Percentiles rank a stretch among this genome's conserved stretches.
These are phyloP conservation scores for Nematopogon swammerdamellus DNA, from an alignment of 2,888 invertebrate species.

Conservation along the genomic window DNA sequence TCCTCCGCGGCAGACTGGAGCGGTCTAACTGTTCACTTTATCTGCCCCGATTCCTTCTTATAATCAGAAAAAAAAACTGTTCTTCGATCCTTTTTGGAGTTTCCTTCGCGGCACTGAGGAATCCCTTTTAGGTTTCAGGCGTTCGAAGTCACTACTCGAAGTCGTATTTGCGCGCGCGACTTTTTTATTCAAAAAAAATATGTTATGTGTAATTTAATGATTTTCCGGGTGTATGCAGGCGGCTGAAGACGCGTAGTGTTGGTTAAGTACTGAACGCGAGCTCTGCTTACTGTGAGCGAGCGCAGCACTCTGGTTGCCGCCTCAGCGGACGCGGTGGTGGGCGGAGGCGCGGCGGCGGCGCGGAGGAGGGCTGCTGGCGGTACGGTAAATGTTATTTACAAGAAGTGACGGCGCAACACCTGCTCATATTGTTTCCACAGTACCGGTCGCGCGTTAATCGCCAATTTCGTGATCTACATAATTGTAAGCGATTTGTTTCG, in stretches of 20 bases:
- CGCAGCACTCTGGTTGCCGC: too few species aligned
- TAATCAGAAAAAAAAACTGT: neutral
- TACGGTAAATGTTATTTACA: neutral
- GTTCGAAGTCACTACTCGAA: too few species aligned
- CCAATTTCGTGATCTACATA: conserved; percentile 49
- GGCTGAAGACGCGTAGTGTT: neutral
- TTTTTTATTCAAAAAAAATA: too few species aligned
- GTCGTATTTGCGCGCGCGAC: too few species aligned
- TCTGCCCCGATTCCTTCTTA: neutral
- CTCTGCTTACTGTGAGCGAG: too few species aligned
- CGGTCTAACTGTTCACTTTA: neutral
- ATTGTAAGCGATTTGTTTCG: conserved; percentile 16
- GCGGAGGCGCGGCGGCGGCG: too few species aligned
- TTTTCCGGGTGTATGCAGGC: neutral
- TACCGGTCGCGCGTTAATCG: conserved; percentile 13
- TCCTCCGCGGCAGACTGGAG: neutral
- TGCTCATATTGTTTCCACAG: neutral
- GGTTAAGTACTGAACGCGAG: neutral
- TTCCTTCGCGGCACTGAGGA: too few species aligned
- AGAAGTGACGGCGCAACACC: neutral
- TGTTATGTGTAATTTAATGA: too few species aligned
- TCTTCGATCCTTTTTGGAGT: too few species aligned
- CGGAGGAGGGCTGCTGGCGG: too few species aligned
- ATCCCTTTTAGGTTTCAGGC: too few species aligned
- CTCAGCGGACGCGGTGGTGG: too few species aligned